phyloP scores from a whole-genome alignment of 2,797 vertebrate genomes.

The Cetoscarus ocellatus region DNA sequence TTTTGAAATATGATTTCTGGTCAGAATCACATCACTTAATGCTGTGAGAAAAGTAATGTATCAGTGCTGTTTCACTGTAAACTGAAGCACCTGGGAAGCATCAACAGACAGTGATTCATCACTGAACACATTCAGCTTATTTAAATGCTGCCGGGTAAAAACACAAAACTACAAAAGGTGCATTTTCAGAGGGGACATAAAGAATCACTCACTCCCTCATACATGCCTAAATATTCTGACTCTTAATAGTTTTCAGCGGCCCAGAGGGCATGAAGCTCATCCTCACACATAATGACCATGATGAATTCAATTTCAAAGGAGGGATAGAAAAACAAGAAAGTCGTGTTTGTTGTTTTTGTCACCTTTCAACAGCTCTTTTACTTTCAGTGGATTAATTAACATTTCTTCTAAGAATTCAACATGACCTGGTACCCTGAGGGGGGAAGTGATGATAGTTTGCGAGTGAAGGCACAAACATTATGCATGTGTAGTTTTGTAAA shows the following conservation, averaged over 20 bases:
- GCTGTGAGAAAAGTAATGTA: no score
- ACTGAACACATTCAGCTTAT: constrained; percentile 53
- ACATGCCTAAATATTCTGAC: constrained; percentile 39
- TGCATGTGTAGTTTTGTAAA: neutral
- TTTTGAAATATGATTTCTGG: no score
- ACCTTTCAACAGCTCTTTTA: constrained; percentile 20
- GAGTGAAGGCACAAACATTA: constrained; percentile 1
- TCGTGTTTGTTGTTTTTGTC: neutral
- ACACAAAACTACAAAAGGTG: constrained; percentile 39
- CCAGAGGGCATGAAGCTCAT: constrained; percentile 40
- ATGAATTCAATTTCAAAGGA: constrained; percentile 49
- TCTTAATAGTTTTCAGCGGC: constrained; percentile 55
- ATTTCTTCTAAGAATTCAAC: constrained; percentile 1
- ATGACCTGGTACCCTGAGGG: neutral
- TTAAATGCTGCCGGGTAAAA: constrained; percentile 54
- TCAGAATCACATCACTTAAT: no score
- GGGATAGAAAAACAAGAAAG: constrained; percentile 17
- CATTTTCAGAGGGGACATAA: constrained; percentile 37
- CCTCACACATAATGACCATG: constrained; percentile 40
- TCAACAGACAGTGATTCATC: constrained; percentile 53
- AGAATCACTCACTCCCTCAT: constrained; percentile 38
- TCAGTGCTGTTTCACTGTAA: constrained; percentile 62
- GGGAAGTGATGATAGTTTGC: constrained; percentile 2
- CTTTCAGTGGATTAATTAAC: constrained; percentile 16
- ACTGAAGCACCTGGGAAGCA: constrained; percentile 63